Conservation (phyloP, 2,113 vertebrate genomes). For the Chunga burmeisteri region DNA sequence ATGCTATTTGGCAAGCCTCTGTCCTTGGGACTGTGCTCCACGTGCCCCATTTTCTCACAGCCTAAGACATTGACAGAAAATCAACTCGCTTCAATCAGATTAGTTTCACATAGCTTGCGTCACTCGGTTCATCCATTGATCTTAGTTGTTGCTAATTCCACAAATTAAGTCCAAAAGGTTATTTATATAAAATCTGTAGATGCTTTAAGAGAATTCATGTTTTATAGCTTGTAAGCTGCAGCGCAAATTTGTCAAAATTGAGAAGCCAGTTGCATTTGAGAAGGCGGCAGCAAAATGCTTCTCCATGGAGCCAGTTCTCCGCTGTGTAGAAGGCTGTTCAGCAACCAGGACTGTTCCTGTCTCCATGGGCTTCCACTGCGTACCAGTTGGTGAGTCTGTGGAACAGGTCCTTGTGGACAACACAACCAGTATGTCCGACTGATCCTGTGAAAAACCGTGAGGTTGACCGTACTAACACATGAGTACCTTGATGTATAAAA, state of each 20-base stretch:
- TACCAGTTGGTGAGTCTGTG: conserved; percentile 64
- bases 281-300: conserved; percentile 71
- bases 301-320: conserved; percentile 77
- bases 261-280: conserved; percentile 59
- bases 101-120: background rate
- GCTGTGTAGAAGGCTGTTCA: conserved; percentile 69
- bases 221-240: conserved; percentile 75
- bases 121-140: background rate
- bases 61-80: background rate
- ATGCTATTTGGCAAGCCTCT: background rate
- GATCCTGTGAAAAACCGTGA: background rate
- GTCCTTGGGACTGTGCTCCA: too few relatives aligned
- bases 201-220: background rate
- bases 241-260: conserved; percentile 66
- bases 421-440: accelerated
- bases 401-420: accelerated
- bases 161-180: background rate
- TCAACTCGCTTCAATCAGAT: background rate
- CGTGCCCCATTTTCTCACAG: background rate
- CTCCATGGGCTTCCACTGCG: conserved; percentile 75
- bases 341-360: conserved; percentile 41
- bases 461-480: accelerated
- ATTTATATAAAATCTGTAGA: background rate
- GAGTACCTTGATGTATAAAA: too few relatives aligned
- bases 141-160: background rate